Evolutionary conservation across 1,140 invertebrate species (phyloP).

Genomic region (Drosophila nikananu): DNA sequence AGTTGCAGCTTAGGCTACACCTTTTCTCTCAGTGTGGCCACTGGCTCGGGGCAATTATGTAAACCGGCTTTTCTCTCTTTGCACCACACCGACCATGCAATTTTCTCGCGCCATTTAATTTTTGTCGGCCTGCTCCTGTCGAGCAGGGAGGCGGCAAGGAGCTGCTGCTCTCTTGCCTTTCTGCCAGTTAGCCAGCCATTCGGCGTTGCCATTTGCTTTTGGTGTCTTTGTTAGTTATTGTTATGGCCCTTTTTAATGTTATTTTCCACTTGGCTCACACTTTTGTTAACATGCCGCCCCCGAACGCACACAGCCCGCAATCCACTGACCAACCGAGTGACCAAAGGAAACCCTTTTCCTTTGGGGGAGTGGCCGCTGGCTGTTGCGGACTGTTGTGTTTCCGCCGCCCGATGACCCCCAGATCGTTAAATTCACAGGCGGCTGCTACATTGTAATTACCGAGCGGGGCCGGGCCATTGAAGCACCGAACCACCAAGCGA

Average conservation of each 20-base stretch:
- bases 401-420: constrained; percentile 51
- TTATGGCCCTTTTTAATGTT: constrained; percentile 83
- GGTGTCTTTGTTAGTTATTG: constrained; percentile 84
- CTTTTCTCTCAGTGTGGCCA: constrained; percentile 3
- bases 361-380: constrained; percentile 7
- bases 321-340: constrained; percentile 57
- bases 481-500: constrained; percentile 33
- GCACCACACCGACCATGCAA: constrained; percentile 74
- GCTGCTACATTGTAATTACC: constrained; percentile 83
- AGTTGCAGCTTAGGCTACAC: too few relatives aligned
- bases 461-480: constrained; percentile 36
- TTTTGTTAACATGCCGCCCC: constrained; percentile 77
- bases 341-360: constrained; percentile 54
- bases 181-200: constrained; percentile 60
- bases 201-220: constrained; percentile 80
- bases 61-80: constrained; percentile 71
- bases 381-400: constrained; percentile 62
- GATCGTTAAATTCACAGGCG: constrained; percentile 82
- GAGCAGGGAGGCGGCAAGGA: constrained; percentile 16
- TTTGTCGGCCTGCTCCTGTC: constrained; percentile 56
- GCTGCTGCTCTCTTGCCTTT: constrained; percentile 31
- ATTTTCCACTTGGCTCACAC: constrained; percentile 84
- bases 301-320: constrained; percentile 41
- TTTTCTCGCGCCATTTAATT: constrained; percentile 84
- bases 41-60: constrained; percentile 71